These are phyloP conservation scores for Aphaenogaster ashmeadi DNA, from an alignment of 1,140 invertebrate genomes.

Conservation along the genomic window DNA sequence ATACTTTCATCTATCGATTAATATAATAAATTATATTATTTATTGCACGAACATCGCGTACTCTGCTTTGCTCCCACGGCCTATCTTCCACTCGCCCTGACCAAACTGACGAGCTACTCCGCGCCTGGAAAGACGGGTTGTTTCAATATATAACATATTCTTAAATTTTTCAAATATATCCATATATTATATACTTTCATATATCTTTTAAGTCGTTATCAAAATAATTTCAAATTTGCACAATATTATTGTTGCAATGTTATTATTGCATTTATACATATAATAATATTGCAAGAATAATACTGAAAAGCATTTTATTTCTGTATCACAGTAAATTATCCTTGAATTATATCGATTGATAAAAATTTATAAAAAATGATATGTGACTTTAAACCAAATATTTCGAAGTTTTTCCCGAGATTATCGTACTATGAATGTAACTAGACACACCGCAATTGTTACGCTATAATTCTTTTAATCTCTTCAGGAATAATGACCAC, in stretches of 20 bases:
- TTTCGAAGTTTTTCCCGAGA: not conserved
- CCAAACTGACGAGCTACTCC: too few relatives aligned
- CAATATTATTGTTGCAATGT: not conserved
- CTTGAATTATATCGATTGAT: not conserved
- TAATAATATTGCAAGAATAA: not conserved
- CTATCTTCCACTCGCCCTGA: too few relatives aligned
- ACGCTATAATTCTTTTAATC: slow-evolving; percentile 9
- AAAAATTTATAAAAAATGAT: slow-evolving; percentile 8
- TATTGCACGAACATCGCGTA: too few relatives aligned
- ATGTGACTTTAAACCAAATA: slow-evolving; percentile 8
- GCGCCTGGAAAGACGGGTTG: too few relatives aligned
- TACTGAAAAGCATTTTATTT: not conserved
- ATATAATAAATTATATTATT: too few relatives aligned
- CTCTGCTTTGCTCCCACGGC: too few relatives aligned
- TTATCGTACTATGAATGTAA: not conserved
- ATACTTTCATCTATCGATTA: too few relatives aligned
- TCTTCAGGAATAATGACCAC: not conserved
- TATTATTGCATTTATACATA: too few relatives aligned
- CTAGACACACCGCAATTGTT: not conserved
- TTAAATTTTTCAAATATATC: not conserved
- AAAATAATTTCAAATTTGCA: not conserved
- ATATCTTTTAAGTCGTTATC: not conserved
- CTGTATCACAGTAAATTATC: not conserved
- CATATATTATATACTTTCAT: not conserved
- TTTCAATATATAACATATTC: not conserved